These are phyloP conservation scores for Rhabdomys dilectus DNA, from an alignment of 2,113 vertebrate species.

Conservation along the genomic window DNA sequence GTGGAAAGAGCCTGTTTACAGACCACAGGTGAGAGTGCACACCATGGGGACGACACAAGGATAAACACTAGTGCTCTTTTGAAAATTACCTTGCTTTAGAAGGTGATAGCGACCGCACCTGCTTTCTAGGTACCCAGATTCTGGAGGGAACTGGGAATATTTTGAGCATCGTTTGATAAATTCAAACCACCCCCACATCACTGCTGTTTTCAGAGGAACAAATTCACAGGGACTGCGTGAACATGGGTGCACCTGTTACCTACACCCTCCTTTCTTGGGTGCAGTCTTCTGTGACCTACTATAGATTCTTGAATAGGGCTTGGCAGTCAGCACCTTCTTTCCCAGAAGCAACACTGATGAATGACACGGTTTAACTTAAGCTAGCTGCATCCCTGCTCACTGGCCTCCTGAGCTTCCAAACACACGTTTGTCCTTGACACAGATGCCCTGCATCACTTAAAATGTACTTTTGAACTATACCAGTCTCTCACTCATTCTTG, in stretches of 20 bases:
- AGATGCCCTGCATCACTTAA: not conserved
- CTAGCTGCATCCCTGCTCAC: rapidly evolving
- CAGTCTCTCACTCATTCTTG: not conserved
- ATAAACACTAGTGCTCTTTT: not conserved
- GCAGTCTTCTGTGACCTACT: not conserved
- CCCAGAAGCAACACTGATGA: not conserved
- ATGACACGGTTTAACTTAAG: rapidly evolving
- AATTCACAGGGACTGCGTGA: not conserved
- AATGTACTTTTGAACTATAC: not conserved
- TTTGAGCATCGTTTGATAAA: not conserved
- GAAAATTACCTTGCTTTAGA: not conserved
- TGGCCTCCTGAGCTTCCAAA: not conserved
- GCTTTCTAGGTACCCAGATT: not conserved
- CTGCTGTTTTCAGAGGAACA: rapidly evolving
- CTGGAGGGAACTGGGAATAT: not conserved
- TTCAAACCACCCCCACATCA: not conserved
- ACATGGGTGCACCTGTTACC: not conserved
- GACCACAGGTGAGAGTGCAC: not conserved
- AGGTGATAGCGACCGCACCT: rapidly evolving
- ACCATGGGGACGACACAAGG: not conserved
- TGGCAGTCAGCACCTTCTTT: rapidly evolving
- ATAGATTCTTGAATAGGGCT: no score
- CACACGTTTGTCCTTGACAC: not conserved
- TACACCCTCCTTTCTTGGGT: not conserved
- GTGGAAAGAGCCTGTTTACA: not conserved